These are phyloP conservation scores for Brachionus rubens DNA, from an alignment of 1,140 invertebrate genomes.

Conservation along the genomic window DNA sequence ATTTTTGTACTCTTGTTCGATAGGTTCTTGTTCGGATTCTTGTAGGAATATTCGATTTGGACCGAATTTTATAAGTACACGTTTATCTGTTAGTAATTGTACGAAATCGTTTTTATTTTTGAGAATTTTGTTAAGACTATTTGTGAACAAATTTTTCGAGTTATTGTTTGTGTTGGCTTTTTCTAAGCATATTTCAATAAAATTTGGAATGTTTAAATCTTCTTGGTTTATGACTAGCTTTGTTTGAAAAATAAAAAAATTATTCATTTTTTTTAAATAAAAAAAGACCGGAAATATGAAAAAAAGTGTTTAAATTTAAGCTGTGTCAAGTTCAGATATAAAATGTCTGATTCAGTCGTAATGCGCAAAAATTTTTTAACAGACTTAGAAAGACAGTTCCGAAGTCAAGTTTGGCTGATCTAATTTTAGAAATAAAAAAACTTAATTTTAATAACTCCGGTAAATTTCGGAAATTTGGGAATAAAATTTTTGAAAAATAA, in stretches of 20 bases:
- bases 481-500: too few relatives aligned
- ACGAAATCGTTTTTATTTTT: conserved; percentile 21
- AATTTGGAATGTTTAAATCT: conserved; percentile 42
- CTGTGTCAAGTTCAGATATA: too few relatives aligned
- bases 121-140: conserved; percentile 6
- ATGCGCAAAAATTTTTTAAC: too few relatives aligned
- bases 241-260: not conserved
- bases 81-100: not conserved
- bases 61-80: conserved; percentile 2
- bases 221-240: conserved; percentile 34
- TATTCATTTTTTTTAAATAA: too few relatives aligned
- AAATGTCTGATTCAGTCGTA: too few relatives aligned
- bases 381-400: too few relatives aligned
- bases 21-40: not conserved
- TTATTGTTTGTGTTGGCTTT: conserved; percentile 20
- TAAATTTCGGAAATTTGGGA: too few relatives aligned
- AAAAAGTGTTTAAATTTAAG: not conserved
- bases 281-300: not conserved
- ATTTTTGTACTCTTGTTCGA: conserved; percentile 29
- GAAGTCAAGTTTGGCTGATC: too few relatives aligned
- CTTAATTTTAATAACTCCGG: too few relatives aligned
- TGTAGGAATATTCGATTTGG: not conserved
- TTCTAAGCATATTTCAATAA: conserved; percentile 37
- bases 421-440: too few relatives aligned
- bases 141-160: not conserved